Evolutionary conservation across 2,888 invertebrate species (phyloP).

Genomic region (Chymomyza fuscimana): DNA sequence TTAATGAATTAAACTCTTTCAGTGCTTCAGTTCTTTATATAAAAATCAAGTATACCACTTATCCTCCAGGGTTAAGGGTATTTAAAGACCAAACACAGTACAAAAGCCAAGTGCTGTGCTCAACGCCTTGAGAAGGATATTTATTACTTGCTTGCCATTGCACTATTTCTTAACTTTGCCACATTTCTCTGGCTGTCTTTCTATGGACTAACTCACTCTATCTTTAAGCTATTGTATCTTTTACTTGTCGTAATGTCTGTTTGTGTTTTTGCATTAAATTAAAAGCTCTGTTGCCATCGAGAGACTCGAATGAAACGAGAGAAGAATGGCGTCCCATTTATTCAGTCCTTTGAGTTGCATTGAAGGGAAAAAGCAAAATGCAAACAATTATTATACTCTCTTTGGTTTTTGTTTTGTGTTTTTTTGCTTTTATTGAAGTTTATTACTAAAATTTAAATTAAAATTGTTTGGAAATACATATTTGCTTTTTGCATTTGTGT

Average conservation of each 20-base stretch:
- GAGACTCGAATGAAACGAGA: constrained; percentile 6
- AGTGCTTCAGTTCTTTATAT: too few species aligned
- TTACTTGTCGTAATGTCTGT: not conserved
- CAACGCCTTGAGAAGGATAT: constrained; percentile 34
- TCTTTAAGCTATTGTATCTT: not conserved
- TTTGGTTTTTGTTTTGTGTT: constrained; percentile 26
- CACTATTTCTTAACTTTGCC: constrained; percentile 38
- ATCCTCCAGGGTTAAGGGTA: not conserved
- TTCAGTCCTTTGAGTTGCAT: constrained; percentile 13
- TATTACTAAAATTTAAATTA: constrained; percentile 47
- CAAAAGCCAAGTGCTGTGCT: not conserved
- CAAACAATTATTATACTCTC: not conserved
- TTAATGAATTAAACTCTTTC: too few species aligned
- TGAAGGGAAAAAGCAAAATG: not conserved
- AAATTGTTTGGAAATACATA: constrained; percentile 44
- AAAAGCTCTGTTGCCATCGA: not conserved
- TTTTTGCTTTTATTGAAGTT: constrained; percentile 42
- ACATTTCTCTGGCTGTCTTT: constrained; percentile 31
- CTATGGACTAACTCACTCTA: not conserved
- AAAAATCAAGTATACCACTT: not conserved
- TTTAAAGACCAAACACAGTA: not conserved
- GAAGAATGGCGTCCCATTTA: constrained; percentile 34
- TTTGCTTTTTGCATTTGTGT: constrained; percentile 5
- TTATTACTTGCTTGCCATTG: constrained; percentile 40
- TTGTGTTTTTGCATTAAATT: constrained; percentile 22